Conservation (phyloP, 1,140 invertebrate genomes). For the Heliconius eleuchia region DNA sequence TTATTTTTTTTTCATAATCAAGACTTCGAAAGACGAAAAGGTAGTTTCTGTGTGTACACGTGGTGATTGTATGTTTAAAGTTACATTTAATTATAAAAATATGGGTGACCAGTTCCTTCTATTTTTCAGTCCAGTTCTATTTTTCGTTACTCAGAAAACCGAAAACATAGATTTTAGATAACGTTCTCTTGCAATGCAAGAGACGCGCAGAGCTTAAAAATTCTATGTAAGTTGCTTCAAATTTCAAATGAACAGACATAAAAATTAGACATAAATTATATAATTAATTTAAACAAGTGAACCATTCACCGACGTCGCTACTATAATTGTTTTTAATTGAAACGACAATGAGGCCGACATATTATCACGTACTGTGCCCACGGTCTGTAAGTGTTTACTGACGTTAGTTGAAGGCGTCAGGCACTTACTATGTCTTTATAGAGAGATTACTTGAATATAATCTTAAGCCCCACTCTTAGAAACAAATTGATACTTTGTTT, state of each 20-base stretch:
- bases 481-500: background rate
- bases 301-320: background rate
- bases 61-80: too few species aligned
- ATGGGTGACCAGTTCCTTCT: too few species aligned
- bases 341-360: slow-evolving; percentile 37
- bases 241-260: background rate
- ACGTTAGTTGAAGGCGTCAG: background rate
- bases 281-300: background rate
- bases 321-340: slow-evolving; percentile 46
- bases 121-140: too few species aligned
- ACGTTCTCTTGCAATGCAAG: too few species aligned
- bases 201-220: too few species aligned
- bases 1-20: too few species aligned
- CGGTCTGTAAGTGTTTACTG: slow-evolving; percentile 17
- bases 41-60: too few species aligned
- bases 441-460: background rate
- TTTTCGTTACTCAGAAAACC: too few species aligned
- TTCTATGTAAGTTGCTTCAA: background rate
- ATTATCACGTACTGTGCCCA: slow-evolving; percentile 25
- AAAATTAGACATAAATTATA: background rate
- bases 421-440: background rate
- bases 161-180: too few species aligned
- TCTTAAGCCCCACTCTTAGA: background rate
- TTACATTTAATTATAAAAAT: too few species aligned
- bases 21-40: too few species aligned